A percentile compares a stretch with the other conserved stretches of the same genome.
phyloP scores from a whole-genome alignment of 2,888 invertebrate species.

The Biston betularia region DNA sequence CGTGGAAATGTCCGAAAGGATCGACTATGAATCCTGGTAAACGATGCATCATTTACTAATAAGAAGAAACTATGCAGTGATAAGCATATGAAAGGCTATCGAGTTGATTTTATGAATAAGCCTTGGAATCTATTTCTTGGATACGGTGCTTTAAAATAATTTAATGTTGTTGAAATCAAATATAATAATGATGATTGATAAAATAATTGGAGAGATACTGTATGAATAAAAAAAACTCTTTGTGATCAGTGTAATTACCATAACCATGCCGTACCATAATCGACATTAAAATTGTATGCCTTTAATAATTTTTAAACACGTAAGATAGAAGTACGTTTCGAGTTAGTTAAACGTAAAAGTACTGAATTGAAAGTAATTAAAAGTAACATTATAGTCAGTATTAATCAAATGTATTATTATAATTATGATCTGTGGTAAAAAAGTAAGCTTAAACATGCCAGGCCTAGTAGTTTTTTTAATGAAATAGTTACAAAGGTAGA shows the following conservation, averaged over 20 bases:
- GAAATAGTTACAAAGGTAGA: not conserved
- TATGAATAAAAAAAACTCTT: too few relatives aligned
- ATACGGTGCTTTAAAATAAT: too few relatives aligned
- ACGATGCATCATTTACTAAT: conserved; percentile 78
- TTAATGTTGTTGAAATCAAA: too few relatives aligned
- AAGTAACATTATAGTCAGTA: not conserved
- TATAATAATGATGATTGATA: too few relatives aligned
- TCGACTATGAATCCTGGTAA: conserved; percentile 85
- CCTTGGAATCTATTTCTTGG: too few relatives aligned
- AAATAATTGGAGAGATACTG: too few relatives aligned
- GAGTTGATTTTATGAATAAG: too few relatives aligned
- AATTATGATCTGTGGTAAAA: not conserved
- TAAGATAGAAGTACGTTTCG: not conserved
- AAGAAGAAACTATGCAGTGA: not conserved
- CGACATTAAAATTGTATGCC: not conserved
- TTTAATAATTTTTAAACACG: not conserved
- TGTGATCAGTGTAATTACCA: not conserved
- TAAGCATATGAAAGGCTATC: not conserved
- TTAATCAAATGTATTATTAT: not conserved
- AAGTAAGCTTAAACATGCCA: not conserved
- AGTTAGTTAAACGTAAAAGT: not conserved
- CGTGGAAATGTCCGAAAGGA: conserved; percentile 84
- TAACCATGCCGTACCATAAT: not conserved
- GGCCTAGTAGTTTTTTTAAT: not conserved
- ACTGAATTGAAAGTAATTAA: not conserved